These are phyloP conservation scores for Ctenochaetus hawaiiensis DNA, from an alignment of 2,797 vertebrate genomes.

Conservation along the genomic window DNA sequence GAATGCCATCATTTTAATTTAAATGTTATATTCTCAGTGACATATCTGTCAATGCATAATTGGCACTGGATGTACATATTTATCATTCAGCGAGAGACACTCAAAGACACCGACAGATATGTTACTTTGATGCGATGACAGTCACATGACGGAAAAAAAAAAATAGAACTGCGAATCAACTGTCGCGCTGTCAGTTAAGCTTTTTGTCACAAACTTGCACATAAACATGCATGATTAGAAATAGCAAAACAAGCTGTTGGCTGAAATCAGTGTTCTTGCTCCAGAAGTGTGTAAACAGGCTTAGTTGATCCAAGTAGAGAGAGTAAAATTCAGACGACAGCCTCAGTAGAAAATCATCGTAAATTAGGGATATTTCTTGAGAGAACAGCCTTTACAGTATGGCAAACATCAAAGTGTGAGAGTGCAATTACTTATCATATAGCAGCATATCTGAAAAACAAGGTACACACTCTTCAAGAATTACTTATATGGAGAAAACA, in stretches of 20 bases:
- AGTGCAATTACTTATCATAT: constrained; percentile 10
- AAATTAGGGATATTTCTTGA: constrained; percentile 42
- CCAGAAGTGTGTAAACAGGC: constrained; percentile 59
- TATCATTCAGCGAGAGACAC: constrained; percentile 80
- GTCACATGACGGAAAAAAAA: constrained; percentile 62
- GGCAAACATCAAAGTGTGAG: constrained; percentile 21
- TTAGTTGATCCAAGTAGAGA: constrained; percentile 53
- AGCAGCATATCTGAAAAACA: neutral
- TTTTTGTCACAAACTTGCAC: constrained; percentile 79
- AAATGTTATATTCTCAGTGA: constrained; percentile 78
- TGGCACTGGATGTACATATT: constrained; percentile 81
- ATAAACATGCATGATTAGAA: constrained; percentile 80
- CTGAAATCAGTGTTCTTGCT: constrained; percentile 59
- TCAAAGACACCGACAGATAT: constrained; percentile 77
- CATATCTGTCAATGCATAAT: constrained; percentile 81
- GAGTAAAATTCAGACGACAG: constrained; percentile 36
- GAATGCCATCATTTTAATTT: constrained; percentile 82
- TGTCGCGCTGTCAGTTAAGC: constrained; percentile 79
- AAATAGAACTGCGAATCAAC: constrained; percentile 76
- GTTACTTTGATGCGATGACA: constrained; percentile 81
- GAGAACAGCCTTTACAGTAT: constrained; percentile 19
- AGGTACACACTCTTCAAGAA: neutral
- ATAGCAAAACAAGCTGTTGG: constrained; percentile 68
- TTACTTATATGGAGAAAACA: neutral
- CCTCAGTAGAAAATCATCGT: constrained; percentile 22